phyloP scores from a whole-genome alignment of 2,797 vertebrate genomes.

The Hylomyscus alleni region DNA sequence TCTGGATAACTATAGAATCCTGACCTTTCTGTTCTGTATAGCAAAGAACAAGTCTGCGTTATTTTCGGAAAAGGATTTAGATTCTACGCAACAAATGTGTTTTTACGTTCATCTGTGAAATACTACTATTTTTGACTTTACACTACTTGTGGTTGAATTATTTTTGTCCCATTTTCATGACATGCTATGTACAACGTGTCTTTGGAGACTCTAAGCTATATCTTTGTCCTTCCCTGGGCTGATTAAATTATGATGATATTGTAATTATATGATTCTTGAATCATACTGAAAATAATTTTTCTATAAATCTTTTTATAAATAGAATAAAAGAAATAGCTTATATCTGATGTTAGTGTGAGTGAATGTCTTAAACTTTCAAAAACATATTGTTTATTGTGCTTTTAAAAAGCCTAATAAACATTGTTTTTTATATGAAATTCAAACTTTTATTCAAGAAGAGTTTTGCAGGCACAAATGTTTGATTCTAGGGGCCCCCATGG shows the following conservation, averaged over 20 bases:
- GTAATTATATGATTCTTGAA: background rate
- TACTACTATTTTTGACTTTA: background rate
- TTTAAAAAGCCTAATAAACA: background rate
- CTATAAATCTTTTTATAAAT: background rate
- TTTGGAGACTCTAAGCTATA: background rate
- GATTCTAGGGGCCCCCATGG: background rate
- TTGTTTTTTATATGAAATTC: background rate
- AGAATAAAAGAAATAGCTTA: slow-evolving; percentile 31
- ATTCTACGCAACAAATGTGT: background rate
- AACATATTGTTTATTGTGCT: background rate
- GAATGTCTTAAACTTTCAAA: background rate
- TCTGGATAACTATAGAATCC: background rate
- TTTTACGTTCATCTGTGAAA: slow-evolving; percentile 25
- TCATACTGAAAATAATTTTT: slow-evolving; percentile 36
- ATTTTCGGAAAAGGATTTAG: background rate
- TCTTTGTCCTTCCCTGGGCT: background rate
- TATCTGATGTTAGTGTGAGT: background rate
- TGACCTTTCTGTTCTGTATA: background rate
- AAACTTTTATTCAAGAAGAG: background rate
- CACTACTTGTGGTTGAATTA: background rate
- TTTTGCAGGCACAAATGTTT: background rate
- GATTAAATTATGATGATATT: slow-evolving; percentile 13
- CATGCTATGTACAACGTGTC: background rate
- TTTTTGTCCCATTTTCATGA: background rate
- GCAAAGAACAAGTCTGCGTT: background rate